Evolutionary conservation across 2,113 vertebrate species (phyloP), one percentile per base, ranked within the genome.

Genomic region (Piprites chloris): DNA sequence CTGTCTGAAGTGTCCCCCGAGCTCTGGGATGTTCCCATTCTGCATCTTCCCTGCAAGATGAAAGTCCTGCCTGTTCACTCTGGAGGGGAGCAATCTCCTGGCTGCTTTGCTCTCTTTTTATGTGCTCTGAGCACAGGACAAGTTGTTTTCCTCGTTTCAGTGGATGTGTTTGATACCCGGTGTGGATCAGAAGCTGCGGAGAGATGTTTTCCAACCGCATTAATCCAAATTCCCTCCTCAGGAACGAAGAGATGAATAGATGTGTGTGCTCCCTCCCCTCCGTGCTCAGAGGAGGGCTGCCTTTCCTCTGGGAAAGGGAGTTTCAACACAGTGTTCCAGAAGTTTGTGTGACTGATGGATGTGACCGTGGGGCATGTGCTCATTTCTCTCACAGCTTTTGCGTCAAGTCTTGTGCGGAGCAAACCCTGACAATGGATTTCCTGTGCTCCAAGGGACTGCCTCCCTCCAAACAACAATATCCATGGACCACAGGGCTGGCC

Each of bases 341-440:
- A 49, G 66, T n/a, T 15, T 12, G 8, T 2, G 59, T 47, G 52
- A 7, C 47, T 30, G 83, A 33, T 22, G 83, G 76, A 27, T 73
- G 15, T 89, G 69, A 39, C 85, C 12, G 0, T 4, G 26, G 69
- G 90, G 44, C 18, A 30, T 5, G 93, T 30, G 87, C 78, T 91
- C 46, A 2, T 9, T 71, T 13, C 94, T 55, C 75, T 85, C 14
- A 33, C 66, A 80, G 94, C 90, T 89, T 81, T 83, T 93, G 81
- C 28, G 1, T 85, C 77, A 68, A 75, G 49, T 7, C 83, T 66
- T 72, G 8, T 21, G 84, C 2, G 41, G 61, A 37, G 69, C 90
- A 67, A 80, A n/a, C 67, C 10, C 63, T 84, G 85, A 91, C 93
- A 93, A 93, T 84, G 92, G 95, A 69, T 88, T 96, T 96, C 95